Evolutionary conservation across 2,113 vertebrate genomes (phyloP).

Genomic region (Argyrosomus japonicus): DNA sequence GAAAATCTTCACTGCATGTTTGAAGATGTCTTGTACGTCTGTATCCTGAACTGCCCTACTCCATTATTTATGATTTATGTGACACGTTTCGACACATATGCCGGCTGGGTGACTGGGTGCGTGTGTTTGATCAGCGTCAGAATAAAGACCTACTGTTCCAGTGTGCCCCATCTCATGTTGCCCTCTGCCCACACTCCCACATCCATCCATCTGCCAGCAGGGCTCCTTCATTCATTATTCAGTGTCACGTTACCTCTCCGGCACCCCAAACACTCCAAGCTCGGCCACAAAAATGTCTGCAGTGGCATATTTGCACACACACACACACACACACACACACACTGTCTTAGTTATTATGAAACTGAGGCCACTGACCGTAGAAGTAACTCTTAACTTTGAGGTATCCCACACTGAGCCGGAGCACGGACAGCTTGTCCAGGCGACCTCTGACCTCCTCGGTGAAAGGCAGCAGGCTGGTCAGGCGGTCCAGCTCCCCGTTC

Average conservation of each 20-base stretch:
- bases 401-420: conserved; percentile 82
- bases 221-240: conserved; percentile 32
- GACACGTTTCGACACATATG: background rate
- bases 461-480: conserved; percentile 82
- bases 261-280: conserved; percentile 18
- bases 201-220: background rate
- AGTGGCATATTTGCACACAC: conserved; percentile 2
- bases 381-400: conserved; percentile 82
- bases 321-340: conserved; percentile 11
- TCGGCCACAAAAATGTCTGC: conserved; percentile 33
- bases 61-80: background rate
- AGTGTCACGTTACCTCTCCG: conserved; percentile 24
- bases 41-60: background rate
- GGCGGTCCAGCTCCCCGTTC: conserved; percentile 80
- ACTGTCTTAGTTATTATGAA: too few species aligned
- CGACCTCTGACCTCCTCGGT: conserved; percentile 68
- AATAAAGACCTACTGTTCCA: conserved; percentile 29
- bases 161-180: conserved; percentile 21
- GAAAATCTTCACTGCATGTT: too few species aligned
- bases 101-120: background rate
- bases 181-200: background rate
- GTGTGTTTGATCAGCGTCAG: background rate
- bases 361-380: conserved; percentile 59
- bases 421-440: conserved; percentile 83
- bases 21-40: too few species aligned